A percentile compares a stretch with the other conserved stretches of the same genome.
Conservation (phyloP, 2,113 vertebrate species). For the Colistium nudipinnis region DNA sequence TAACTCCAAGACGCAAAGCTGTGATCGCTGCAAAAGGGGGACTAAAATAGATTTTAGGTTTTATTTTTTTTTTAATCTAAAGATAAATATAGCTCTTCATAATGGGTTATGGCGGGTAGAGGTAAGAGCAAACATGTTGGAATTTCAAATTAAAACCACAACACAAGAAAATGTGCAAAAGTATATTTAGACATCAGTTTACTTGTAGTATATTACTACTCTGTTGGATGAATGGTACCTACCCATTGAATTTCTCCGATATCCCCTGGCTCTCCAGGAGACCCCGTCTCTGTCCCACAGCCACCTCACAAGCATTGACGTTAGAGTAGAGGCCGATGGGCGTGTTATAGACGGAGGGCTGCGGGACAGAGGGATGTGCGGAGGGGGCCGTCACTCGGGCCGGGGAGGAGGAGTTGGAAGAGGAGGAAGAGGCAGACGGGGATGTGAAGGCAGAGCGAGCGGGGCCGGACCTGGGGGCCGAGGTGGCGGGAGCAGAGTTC, state of each 20-base stretch:
- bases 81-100: neutral
- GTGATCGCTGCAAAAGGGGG: neutral
- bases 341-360: slow-evolving; percentile 87
- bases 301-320: slow-evolving; percentile 86
- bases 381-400: slow-evolving; percentile 84
- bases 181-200: neutral
- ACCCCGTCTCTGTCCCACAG: slow-evolving; percentile 90
- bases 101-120: neutral
- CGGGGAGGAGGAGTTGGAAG: slow-evolving; percentile 80
- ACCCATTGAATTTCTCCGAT: slow-evolving; percentile 91
- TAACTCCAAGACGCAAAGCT: neutral
- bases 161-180: neutral
- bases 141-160: neutral
- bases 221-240: slow-evolving; percentile 77
- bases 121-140: neutral
- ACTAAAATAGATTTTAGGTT: neutral
- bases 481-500: slow-evolving; percentile 51
- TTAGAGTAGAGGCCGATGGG: slow-evolving; percentile 85
- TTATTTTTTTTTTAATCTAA: neutral
- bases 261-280: slow-evolving; percentile 87
- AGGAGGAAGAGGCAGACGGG: slow-evolving; percentile 71
- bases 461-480: slow-evolving; percentile 52
- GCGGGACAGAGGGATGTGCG: slow-evolving; percentile 85
- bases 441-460: slow-evolving; percentile 64
- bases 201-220: neutral